phyloP scores from a whole-genome alignment of 2,113 vertebrate species.

The Aviceda subcristata region DNA sequence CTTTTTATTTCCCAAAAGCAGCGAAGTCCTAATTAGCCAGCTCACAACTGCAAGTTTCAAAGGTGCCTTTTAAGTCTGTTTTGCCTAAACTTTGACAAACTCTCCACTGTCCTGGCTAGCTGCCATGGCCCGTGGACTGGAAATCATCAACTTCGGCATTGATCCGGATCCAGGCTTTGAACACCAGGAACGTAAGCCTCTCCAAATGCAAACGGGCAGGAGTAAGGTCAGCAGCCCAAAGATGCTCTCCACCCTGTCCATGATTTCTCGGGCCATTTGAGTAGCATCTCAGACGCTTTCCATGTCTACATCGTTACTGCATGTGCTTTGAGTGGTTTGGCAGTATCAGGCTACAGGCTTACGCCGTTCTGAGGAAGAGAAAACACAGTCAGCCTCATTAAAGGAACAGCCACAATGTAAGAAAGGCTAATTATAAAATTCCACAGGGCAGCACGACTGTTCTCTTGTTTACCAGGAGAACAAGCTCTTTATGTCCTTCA shows the following conservation, averaged over 20 bases:
- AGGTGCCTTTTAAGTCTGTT: conserved; percentile 12
- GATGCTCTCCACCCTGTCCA: not conserved
- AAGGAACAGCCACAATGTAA: not conserved
- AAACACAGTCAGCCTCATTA: conserved; percentile 31
- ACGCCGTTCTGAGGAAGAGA: not conserved
- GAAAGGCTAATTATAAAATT: conserved; percentile 30
- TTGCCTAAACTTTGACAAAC: not conserved
- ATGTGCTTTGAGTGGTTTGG: not conserved
- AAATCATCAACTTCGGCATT: not conserved
- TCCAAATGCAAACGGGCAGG: rapidly evolving
- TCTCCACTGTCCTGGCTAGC: rapidly evolving
- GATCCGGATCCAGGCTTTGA: not conserved
- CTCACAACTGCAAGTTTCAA: not conserved
- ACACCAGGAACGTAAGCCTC: rapidly evolving
- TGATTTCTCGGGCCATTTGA: not conserved
- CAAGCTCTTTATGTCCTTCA: not conserved
- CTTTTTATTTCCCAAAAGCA: not conserved
- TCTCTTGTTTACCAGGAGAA: not conserved
- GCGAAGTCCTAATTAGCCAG: not conserved
- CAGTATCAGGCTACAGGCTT: not conserved
- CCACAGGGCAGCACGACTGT: not conserved
- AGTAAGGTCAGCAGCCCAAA: not conserved
- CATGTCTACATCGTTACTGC: not conserved
- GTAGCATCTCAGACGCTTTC: not conserved
- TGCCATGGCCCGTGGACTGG: not conserved